A percentile compares a stretch with the other conserved stretches of the same genome.
These are phyloP conservation scores for Bujurquina vittata DNA, from an alignment of 2,113 vertebrate genomes.

Conservation along the genomic window DNA sequence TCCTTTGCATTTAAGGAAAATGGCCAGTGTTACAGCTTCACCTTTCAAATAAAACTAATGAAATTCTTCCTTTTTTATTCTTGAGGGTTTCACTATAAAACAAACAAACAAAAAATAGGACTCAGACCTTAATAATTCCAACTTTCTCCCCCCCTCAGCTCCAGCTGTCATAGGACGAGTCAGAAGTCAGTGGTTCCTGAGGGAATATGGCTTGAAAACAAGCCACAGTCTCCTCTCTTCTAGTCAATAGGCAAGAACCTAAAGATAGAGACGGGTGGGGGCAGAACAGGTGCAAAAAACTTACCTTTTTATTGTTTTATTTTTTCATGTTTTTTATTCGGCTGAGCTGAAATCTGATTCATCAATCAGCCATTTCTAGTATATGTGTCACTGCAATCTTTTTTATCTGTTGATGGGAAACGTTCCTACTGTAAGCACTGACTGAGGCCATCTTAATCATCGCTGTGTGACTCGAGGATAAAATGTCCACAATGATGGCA, in stretches of 20 bases:
- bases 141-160: too few species aligned
- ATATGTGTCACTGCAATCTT: background rate
- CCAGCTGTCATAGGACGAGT: background rate
- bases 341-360: background rate
- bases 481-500: conserved; percentile 68
- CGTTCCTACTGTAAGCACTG: conserved; percentile 47
- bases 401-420: background rate
- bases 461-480: conserved; percentile 71
- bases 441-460: conserved; percentile 70
- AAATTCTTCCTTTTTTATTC: background rate
- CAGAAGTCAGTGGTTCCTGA: background rate
- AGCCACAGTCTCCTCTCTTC: rapidly evolving
- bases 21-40: background rate
- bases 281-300: background rate
- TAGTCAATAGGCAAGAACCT: background rate
- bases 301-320: background rate
- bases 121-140: background rate
- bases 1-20: background rate
- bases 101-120: background rate
- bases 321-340: background rate
- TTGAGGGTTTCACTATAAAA: background rate
- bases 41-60: background rate
- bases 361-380: background rate
- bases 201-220: background rate
- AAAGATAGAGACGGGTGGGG: background rate